Conservation (phyloP, 2,888 invertebrate genomes). For the Drosophila hamatofila region DNA sequence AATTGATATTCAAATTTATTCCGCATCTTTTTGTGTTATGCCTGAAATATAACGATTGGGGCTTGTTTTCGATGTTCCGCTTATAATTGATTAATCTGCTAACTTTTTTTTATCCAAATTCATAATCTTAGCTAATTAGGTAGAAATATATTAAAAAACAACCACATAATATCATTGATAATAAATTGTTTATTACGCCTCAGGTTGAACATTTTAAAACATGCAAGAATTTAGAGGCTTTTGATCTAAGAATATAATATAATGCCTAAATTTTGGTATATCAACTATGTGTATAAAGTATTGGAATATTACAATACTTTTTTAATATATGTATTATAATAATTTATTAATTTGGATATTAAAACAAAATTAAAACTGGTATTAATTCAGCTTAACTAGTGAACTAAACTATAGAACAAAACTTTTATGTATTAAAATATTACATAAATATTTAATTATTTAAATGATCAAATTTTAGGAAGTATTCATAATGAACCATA, state of each 20-base stretch:
- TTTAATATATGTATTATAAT: no score
- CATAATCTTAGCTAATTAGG: neutral
- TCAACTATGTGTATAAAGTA: neutral
- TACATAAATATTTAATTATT: neutral
- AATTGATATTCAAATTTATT: neutral
- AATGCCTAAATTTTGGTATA: neutral
- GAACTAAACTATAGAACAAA: neutral
- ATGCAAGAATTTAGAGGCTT: neutral
- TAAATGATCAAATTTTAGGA: neutral
- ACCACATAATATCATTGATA: neutral
- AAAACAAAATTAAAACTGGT: no score
- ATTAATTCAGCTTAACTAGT: neutral
- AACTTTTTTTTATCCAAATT: neutral
- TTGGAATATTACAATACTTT: no score
- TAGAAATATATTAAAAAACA: neutral
- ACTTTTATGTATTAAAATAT: neutral
- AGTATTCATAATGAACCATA: neutral
- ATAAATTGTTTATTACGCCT: neutral
- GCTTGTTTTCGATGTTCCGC: neutral
- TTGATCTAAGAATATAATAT: neutral
- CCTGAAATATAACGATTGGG: neutral
- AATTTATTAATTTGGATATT: no score
- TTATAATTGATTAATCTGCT: neutral
- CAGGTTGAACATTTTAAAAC: neutral
- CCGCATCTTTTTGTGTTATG: neutral